Conservation (phyloP, 1,140 invertebrate genomes). For the Aphaenogaster ashmeadi region DNA sequence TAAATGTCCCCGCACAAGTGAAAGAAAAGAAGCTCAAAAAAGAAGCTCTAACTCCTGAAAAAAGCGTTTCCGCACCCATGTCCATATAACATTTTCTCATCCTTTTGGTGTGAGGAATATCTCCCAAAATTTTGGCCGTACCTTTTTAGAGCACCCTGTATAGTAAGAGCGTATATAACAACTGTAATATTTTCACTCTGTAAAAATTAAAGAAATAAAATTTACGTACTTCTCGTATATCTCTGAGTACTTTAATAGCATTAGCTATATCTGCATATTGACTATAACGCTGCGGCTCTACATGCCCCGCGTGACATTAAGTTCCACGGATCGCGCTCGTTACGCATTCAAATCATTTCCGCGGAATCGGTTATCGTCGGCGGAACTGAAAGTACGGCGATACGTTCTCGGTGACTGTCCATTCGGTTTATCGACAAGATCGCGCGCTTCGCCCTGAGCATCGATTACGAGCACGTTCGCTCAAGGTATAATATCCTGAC, state of each 20-base stretch:
- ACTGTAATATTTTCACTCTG: background rate
- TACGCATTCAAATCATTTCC: constrained; percentile 64
- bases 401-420: constrained; percentile 7
- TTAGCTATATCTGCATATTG: background rate
- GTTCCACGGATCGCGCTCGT: constrained; percentile 31
- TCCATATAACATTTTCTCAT: no score
- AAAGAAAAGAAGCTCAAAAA: no score
- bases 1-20: no score
- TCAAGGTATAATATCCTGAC: constrained; percentile 48
- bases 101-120: no score
- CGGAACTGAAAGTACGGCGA: background rate
- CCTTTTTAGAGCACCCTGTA: no score
- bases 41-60: no score
- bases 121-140: no score
- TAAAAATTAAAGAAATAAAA: background rate
- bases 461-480: constrained; percentile 7
- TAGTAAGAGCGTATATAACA: background rate
- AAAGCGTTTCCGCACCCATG: no score
- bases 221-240: background rate
- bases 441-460: constrained; percentile 14
- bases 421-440: constrained; percentile 40
- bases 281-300: constrained; percentile 10
- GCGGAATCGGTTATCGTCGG: constrained; percentile 31
- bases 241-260: background rate
- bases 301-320: background rate